Base-by-base conservation (phyloP, 1,140 invertebrate genomes). In the Ceratitis capitata region DNA sequence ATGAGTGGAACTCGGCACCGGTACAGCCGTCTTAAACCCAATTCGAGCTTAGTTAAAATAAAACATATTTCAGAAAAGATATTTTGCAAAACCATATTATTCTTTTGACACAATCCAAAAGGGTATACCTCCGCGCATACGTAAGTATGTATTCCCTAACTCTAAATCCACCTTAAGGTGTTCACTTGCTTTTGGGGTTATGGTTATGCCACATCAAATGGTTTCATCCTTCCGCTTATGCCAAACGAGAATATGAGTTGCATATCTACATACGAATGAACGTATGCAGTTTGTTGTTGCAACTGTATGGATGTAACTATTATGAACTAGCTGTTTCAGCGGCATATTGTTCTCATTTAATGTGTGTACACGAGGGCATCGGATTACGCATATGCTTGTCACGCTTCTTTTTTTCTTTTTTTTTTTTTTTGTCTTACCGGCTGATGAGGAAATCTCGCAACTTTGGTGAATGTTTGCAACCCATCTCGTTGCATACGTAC, bases 311-410 rank as follows among this genome's bases (percentile, higher is more conserved):
- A 19, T 45, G 39, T 23, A 42, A 39, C 69, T 78, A 47, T 78
- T 42, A 39, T 78, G n/a, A 78, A 78, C 39, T 78, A 78, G 45
- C 69, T 78, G 39, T 45, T 47, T n/a, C 69, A 12, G 39, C 23
- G 42, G 45, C 69, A 78, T 78, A 78, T 78, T 78, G 69, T 78
- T 45, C 39, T 19, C 39, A 78, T 78, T 78, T 45, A 78, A 78
- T 45, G 69, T 45, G 35, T 45, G 39, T 78, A 35, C 39, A 39
- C 69, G 69, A 42, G 7, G 32, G 69, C 69, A 78, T 78, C 69
- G 69, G 69, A 78, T 78, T 78, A 78, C 69, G 69, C 69, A 78
- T 78, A 78, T 78, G 69, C 39, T 78, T 78, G 69, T 39, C 69
- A 78, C 69, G 45, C 19, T 78, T 69, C 45, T 78, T 16, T 45